Evolutionary conservation across 1,140 invertebrate species (phyloP).

Genomic region (Drosophila aff.): DNA sequence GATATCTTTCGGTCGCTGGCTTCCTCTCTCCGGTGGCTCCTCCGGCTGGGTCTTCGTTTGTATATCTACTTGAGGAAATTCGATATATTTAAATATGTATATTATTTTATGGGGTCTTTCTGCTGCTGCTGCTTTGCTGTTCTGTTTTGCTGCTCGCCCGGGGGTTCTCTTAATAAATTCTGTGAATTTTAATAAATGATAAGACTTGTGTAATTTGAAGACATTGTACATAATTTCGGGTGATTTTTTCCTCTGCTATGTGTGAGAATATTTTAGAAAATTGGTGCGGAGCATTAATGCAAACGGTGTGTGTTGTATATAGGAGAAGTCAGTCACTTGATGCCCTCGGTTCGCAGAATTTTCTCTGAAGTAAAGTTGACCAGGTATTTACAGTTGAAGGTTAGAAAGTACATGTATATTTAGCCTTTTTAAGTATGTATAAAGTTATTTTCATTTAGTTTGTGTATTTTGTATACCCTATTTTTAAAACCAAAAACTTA

Average conservation of each 20-base stretch:
- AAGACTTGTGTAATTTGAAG: constrained; percentile 75
- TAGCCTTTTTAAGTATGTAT: background rate
- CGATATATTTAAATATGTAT: constrained; percentile 76
- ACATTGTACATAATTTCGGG: constrained; percentile 66
- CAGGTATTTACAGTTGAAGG: background rate
- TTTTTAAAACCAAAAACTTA: too few species aligned
- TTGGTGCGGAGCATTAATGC: constrained; percentile 24
- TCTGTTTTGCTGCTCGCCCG: constrained; percentile 28
- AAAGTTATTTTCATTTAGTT: background rate
- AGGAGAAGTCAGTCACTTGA: constrained; percentile 47
- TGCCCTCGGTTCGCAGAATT: constrained; percentile 49
- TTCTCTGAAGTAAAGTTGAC: background rate
- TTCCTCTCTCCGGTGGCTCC: background rate
- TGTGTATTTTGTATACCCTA: too few species aligned
- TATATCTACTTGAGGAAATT: constrained; percentile 69
- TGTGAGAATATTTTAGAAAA: constrained; percentile 63
- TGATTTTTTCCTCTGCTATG: constrained; percentile 26
- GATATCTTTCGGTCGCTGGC: constrained; percentile 29
- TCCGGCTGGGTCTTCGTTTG: constrained; percentile 19
- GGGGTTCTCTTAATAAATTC: constrained; percentile 70
- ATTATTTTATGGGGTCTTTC: constrained; percentile 39
- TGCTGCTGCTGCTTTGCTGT: constrained; percentile 39
- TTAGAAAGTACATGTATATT: background rate
- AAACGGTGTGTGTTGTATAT: constrained; percentile 2
- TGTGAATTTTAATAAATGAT: constrained; percentile 76